Evolutionary conservation across 2,888 invertebrate genomes (phyloP).

Genomic region (Macaria notata): DNA sequence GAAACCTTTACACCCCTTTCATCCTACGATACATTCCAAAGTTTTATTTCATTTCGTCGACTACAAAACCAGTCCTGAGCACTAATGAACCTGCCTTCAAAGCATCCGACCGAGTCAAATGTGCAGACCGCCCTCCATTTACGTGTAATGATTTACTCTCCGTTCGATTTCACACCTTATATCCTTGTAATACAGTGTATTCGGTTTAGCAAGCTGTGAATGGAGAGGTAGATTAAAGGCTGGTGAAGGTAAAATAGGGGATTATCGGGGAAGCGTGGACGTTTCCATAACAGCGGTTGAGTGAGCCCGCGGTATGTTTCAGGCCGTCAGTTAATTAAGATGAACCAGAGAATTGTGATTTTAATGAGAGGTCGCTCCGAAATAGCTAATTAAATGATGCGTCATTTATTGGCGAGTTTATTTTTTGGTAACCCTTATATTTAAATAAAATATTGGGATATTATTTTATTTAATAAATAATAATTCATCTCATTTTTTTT

Average conservation of each 20-base stretch:
- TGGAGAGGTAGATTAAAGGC: slow-evolving; percentile 29
- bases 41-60: slow-evolving; percentile 53
- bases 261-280: slow-evolving; percentile 45
- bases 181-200: slow-evolving; percentile 27
- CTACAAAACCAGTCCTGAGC: slow-evolving; percentile 53
- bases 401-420: too few species aligned
- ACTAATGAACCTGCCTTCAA: slow-evolving; percentile 64
- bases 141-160: slow-evolving; percentile 35
- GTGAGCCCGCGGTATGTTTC: slow-evolving; percentile 33
- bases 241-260: slow-evolving; percentile 41
- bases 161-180: slow-evolving; percentile 43
- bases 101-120: slow-evolving; percentile 48
- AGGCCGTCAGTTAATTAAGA: slow-evolving; percentile 24
- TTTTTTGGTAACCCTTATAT: too few species aligned
- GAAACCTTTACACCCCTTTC: slow-evolving; percentile 5
- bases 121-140: slow-evolving; percentile 40
- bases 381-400: too few species aligned
- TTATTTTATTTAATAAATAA: too few species aligned
- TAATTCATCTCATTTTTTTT: too few species aligned
- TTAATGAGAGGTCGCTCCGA: too few species aligned
- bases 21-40: slow-evolving; percentile 33
- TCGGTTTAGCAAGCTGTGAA: slow-evolving; percentile 18
- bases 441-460: too few species aligned
- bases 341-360: slow-evolving; percentile 16
- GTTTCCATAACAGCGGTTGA: slow-evolving; percentile 43